phyloP scores from a whole-genome alignment of 2,113 vertebrate species.

The Columba janthina region DNA sequence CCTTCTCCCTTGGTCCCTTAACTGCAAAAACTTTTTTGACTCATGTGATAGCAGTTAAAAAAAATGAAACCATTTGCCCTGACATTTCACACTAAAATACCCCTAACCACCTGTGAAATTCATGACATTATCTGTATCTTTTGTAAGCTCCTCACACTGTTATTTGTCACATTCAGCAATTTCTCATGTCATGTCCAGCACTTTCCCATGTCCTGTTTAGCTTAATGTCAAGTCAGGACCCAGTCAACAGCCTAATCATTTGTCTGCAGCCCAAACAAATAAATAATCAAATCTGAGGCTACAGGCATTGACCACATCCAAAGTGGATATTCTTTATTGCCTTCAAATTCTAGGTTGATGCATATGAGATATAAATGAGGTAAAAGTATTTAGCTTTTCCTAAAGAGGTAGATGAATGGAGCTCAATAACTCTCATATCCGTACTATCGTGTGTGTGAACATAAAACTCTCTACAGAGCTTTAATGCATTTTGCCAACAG shows the following conservation, averaged over 20 bases:
- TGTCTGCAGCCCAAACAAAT: neutral
- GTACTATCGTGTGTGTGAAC: neutral
- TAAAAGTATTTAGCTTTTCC: neutral
- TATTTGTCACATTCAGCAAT: neutral
- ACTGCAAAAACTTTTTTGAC: neutral
- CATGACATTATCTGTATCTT: neutral
- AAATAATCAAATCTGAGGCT: neutral
- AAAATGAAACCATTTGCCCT: neutral
- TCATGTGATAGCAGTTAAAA: neutral
- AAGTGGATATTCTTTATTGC: neutral
- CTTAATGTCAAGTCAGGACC: neutral
- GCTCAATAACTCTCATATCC: neutral
- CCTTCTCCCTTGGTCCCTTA: neutral
- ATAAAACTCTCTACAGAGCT: neutral
- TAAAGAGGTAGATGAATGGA: neutral
- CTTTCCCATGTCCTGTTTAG: neutral
- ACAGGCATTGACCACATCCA: neutral
- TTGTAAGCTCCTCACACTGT: neutral
- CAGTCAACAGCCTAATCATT: neutral
- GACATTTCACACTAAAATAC: neutral
- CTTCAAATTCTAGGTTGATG: neutral
- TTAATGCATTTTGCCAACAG: conserved; percentile 9
- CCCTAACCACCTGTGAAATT: neutral
- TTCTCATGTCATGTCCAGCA: neutral
- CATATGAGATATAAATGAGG: neutral